Base-by-base conservation (phyloP, 30 jellyfish, hydroid and myxozoan species). In the Sanderia malayensis region DNA sequence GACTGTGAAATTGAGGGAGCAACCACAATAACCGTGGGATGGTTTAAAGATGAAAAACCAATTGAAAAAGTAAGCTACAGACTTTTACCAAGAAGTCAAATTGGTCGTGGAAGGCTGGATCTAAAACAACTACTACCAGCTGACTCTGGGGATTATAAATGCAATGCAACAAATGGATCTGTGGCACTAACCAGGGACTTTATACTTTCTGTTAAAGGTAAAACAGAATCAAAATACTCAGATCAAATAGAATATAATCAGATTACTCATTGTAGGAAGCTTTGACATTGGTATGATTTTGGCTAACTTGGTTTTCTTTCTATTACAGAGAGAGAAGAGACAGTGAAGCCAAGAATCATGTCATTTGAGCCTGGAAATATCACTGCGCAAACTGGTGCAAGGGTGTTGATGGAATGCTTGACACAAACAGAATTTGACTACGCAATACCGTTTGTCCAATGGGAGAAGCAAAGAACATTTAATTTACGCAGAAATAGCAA, bases 281-380 rank as follows among this genome's bases (percentile, higher is more conserved):
- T n/a, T n/a, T n/a, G n/a, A n/a, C n/a, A n/a, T n/a, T n/a, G n/a
- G n/a, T n/a, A n/a, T n/a, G n/a, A n/a, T n/a, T n/a, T n/a, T n/a
- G n/a, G n/a, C n/a, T n/a, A n/a, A n/a, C n/a, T n/a, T n/a, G n/a
- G n/a, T n/a, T n/a, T 74, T 64, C 30, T 46, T 1, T 24, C 46
- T 32, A 22, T 4, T 4, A 49, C 72, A 80, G 92, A 80, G 57
- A 68, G 45, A 31, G 60, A 67, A 68, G 92, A 68, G 31, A 28
- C 37, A 1, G 17, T 27, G 26, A 80, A 80, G 58, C 92, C 92
- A 25, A 37, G 26, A 31, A 80, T 80, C 25, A 44, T 21, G 66
- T 45, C 26, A 2, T 29, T 58, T 0, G n/a, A 37, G 25, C 83
- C 84, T 17, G 70, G 63, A 19, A 80, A 80, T 30, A 11, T 67